Percentiles rank a stretch among this genome's conserved stretches.
phyloP scores from a whole-genome alignment of 1,140 invertebrate genomes.

The Bombus huntii region DNA sequence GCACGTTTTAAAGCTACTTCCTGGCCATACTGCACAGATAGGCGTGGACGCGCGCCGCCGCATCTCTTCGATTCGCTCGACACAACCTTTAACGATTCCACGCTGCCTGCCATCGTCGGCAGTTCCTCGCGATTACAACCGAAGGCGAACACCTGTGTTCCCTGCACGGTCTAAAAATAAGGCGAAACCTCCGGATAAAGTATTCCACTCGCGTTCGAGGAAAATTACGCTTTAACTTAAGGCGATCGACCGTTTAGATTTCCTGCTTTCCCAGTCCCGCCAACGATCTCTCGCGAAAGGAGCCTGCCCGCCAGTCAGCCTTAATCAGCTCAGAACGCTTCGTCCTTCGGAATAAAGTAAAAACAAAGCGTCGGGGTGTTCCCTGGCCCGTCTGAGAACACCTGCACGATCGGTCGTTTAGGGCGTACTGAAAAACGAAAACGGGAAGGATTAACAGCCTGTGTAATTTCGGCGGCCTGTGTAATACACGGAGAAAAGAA shows the following conservation, averaged over 20 bases:
- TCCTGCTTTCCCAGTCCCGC: not conserved
- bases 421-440: not conserved
- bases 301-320: not conserved
- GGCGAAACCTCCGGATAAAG: not conserved
- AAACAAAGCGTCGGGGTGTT: not conserved
- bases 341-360: not conserved
- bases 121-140: constrained; percentile 30
- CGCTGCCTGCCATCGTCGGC: constrained; percentile 26
- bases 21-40: constrained; percentile 34
- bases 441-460: too few species aligned
- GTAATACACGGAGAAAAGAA: not conserved
- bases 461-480: not conserved
- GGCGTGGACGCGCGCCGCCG: not conserved
- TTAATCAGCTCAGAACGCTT: not conserved
- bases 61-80: constrained; percentile 30
- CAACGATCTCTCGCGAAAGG: not conserved
- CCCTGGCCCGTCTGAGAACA: not conserved
- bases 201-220: not conserved
- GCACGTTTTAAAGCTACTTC: constrained; percentile 65
- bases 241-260: constrained; percentile 12
- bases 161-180: not conserved
- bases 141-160: too few species aligned
- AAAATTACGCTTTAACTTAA: constrained; percentile 4
- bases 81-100: constrained; percentile 46
- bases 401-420: not conserved